Conservation (phyloP, 2,888 invertebrate genomes). For the Cremastinae sp. region DNA sequence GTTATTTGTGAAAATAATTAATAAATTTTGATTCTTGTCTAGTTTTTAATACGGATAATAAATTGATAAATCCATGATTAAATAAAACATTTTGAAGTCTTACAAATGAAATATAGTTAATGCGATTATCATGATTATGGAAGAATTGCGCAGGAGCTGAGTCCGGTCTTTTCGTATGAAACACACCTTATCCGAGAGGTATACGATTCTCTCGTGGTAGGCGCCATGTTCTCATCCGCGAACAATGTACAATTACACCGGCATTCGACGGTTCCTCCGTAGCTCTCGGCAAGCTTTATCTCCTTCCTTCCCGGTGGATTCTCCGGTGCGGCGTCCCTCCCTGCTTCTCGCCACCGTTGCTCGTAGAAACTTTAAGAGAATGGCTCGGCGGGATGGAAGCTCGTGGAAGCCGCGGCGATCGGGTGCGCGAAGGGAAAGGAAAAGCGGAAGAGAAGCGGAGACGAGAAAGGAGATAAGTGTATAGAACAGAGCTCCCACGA, state of each 20-base stretch:
- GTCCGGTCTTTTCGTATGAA: conserved; percentile 4
- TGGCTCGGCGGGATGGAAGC: conserved; percentile 39
- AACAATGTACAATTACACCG: conserved; percentile 74
- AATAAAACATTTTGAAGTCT: too few species aligned
- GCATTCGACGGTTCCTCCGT: conserved; percentile 72
- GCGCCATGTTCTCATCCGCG: conserved; percentile 70
- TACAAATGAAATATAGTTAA: too few species aligned
- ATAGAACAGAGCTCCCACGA: too few species aligned
- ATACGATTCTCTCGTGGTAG: conserved; percentile 49
- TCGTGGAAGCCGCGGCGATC: conserved; percentile 55
- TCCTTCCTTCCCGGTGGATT: conserved; percentile 16
- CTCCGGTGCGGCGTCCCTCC: background rate
- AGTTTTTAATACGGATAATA: too few species aligned
- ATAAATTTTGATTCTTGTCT: too few species aligned
- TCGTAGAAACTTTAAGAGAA: conserved; percentile 72
- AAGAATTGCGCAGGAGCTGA: conserved; percentile 35
- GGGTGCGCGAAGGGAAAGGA: conserved; percentile 58
- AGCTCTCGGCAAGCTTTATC: conserved; percentile 53
- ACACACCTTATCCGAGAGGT: too few species aligned
- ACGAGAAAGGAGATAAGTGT: conserved; percentile 46
- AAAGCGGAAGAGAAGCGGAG: too few species aligned
- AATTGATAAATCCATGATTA: too few species aligned
- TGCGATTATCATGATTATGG: conserved; percentile 46
- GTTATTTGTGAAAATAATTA: too few species aligned
- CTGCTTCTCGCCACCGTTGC: conserved; percentile 19